These are phyloP conservation scores for Piliocolobus tephrosceles DNA, from an alignment of 2,113 vertebrate species.

Conservation along the genomic window DNA sequence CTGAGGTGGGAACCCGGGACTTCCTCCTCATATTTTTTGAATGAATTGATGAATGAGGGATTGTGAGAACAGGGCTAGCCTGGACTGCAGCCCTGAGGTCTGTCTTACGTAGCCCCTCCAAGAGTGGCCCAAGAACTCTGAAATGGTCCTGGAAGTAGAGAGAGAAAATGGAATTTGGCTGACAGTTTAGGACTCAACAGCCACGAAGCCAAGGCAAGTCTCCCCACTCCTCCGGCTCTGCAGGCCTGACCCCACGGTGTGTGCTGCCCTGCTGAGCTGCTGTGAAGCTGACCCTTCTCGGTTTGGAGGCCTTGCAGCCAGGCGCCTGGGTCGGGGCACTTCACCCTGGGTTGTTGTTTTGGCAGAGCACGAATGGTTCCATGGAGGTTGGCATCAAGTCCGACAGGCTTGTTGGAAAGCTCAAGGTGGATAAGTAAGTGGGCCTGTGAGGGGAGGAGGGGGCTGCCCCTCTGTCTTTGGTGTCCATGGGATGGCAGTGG, in stretches of 20 bases:
- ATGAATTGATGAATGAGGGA: neutral
- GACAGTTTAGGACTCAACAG: neutral
- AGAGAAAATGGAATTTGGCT: neutral
- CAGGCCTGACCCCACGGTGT: neutral
- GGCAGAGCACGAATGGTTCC: slow-evolving; percentile 68
- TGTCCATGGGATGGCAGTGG: rapidly evolving
- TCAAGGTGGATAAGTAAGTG: slow-evolving; percentile 76
- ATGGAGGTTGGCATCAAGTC: neutral
- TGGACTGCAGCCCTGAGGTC: neutral
- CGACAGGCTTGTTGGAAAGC: slow-evolving; percentile 53
- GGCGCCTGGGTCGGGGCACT: rapidly evolving
- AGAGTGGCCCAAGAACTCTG: neutral
- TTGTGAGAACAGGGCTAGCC: neutral
- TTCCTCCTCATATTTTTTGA: neutral
- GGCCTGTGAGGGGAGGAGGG: neutral
- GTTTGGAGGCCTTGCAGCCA: rapidly evolving
- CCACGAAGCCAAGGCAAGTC: neutral
- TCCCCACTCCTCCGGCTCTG: neutral
- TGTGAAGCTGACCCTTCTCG: neutral
- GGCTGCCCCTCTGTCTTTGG: rapidly evolving
- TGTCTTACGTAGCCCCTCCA: rapidly evolving
- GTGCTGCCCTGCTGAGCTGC: neutral
- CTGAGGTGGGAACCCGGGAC: neutral
- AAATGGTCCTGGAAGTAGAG: neutral
- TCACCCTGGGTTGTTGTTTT: neutral